Evolutionary conservation across 1,140 invertebrate species (phyloP), one percentile per base, ranked within the genome.

Genomic region (Drosophila kohkoa): DNA sequence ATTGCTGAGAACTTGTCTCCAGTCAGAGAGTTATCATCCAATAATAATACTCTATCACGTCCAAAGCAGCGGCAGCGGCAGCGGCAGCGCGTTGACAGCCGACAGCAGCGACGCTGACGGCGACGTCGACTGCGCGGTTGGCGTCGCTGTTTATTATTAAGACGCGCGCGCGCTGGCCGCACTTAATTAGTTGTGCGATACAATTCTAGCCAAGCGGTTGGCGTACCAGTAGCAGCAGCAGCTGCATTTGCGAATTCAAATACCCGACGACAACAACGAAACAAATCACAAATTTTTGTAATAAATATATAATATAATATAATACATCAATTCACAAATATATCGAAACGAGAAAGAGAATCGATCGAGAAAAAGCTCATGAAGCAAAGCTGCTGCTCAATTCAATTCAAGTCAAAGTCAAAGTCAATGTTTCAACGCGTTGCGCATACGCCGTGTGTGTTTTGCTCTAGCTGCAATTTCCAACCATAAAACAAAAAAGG

Each of bases 131-230:
- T 8, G 46, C 58, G 62, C 8, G 49, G 81, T 28, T 3, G 16
- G 7, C 75, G 79, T 51, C 60, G 69, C 63, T 60, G 81, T 73
- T 83, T 91, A 83, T 91, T 89, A 85, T 91, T 88, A 91, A 91
- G 83, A 91, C 83, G 78, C 70, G 81, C 69, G 79, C 79, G 65
- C 73, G 71, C 81, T 78, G 79, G 69, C 72, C 78, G 65, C 83
- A 76, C 71, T 89, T 91, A 91, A 91, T 91, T 91, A 91, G 88
- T 91, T 89, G 88, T 82, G 79, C 88, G 83, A 77, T 77, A 91
- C 79, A 82, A 88, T 91, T 85, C 88, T 82, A 91, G 76, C 88
- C 71, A 85, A 85, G 79, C 83, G 88, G 88, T 81, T 74, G 88
- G 67, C 65, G 78, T 48, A 25, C 20, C 20, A 25, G 20, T 49